Evolutionary conservation across 2,797 vertebrate species (phyloP).

Genomic region (Pangasius krempfi): DNA sequence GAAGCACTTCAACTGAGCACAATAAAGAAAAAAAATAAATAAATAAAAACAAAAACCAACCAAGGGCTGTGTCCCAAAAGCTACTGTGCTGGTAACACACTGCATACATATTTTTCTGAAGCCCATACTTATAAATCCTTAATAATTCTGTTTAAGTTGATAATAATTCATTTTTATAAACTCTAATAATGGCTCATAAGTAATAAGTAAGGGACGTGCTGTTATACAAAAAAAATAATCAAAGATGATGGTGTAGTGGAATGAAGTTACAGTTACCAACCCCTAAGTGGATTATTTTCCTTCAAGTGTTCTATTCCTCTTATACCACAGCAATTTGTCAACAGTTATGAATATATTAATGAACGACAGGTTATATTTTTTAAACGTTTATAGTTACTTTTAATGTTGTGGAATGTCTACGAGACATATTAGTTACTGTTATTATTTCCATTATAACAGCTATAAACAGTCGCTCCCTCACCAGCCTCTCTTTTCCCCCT

Average conservation of each 20-base stretch:
- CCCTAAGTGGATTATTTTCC: neutral
- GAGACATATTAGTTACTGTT: neutral
- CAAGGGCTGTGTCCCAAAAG: neutral
- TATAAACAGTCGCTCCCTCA: neutral
- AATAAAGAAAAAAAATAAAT: neutral
- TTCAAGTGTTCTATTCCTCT: neutral
- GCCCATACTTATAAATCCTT: neutral
- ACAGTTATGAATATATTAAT: neutral
- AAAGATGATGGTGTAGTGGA: neutral
- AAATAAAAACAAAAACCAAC: neutral
- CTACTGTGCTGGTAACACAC: neutral
- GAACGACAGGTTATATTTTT: neutral
- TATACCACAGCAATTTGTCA: neutral
- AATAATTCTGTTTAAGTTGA: neutral
- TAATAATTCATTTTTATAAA: neutral
- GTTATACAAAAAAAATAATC: neutral
- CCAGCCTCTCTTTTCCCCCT: too few species aligned
- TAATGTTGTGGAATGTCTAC: neutral
- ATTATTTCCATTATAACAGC: neutral
- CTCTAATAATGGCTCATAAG: neutral
- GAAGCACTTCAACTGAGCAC: slow-evolving; percentile 20
- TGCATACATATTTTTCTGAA: neutral
- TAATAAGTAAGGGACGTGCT: neutral
- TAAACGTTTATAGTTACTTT: neutral
- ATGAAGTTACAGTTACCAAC: neutral